Evolutionary conservation across 2,113 vertebrate species (phyloP).

Genomic region (Poeciliopsis retropinna): DNA sequence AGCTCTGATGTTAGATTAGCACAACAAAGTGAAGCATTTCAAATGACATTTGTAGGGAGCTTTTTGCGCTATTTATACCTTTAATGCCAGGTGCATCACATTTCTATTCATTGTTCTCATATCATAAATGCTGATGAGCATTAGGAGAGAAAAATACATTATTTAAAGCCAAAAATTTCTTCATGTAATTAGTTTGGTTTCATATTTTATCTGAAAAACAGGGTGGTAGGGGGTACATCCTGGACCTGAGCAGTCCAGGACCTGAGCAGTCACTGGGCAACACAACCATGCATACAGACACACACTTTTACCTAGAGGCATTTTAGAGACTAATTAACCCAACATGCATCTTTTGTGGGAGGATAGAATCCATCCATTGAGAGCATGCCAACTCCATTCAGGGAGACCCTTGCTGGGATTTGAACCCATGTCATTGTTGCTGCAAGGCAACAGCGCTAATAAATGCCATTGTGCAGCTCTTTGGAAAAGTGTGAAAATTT

Average conservation of each 20-base stretch:
- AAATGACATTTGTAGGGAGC: not conserved
- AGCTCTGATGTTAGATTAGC: not conserved
- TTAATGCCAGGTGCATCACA: not conserved
- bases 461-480: not conserved
- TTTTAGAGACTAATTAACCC: not conserved
- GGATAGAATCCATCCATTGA: not conserved
- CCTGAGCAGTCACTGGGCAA: not conserved
- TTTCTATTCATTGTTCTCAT: not conserved
- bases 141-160: not conserved
- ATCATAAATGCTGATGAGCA: not conserved
- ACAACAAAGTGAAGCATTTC: not conserved
- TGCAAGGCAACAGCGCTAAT: not conserved
- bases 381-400: not conserved
- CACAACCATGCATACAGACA: not conserved
- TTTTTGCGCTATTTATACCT: not conserved
- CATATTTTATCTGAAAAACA: not conserved
- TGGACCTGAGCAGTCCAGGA: too few species aligned
- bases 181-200: not conserved
- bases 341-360: not conserved
- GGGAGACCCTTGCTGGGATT: not conserved
- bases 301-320: not conserved
- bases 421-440: not conserved
- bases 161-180: not conserved
- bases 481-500: not conserved
- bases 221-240: not conserved